phyloP scores from a whole-genome alignment of 2,888 invertebrate species.

The Cephus pulcher region DNA sequence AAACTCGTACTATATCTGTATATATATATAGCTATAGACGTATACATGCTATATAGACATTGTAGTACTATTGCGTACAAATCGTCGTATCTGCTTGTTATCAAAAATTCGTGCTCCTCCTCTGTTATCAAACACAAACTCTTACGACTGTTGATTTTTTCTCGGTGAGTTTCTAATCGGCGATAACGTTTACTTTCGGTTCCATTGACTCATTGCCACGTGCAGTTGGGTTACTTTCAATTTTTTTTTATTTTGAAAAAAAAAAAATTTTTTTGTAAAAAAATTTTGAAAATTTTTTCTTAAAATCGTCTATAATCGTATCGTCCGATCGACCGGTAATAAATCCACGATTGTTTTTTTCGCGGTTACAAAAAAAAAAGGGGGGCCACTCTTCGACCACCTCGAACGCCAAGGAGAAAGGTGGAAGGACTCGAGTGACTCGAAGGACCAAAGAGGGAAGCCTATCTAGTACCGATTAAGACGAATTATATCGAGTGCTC shows the following conservation, averaged over 20 bases:
- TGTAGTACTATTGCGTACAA: neutral
- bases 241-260: neutral
- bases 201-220: neutral
- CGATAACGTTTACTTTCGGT: neutral
- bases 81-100: neutral
- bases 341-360: neutral
- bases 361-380: too few species aligned
- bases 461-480: neutral
- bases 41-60: constrained; percentile 3
- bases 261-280: too few species aligned
- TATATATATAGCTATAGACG: constrained; percentile 9
- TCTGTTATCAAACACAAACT: neutral
- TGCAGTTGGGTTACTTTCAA: neutral
- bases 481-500: neutral
- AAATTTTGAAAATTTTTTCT: too few species aligned
- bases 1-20: neutral
- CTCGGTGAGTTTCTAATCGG: neutral
- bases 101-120: neutral
- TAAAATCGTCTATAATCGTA: rapidly evolving
- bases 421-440: neutral
- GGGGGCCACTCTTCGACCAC: neutral
- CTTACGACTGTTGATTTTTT: neutral
- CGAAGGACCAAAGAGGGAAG: neutral
- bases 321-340: neutral
- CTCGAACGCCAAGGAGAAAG: neutral